A percentile compares a stretch with the other conserved stretches of the same genome.
Evolutionary conservation across 2,113 vertebrate species (phyloP).

Genomic region (Takifugu flavidus): DNA sequence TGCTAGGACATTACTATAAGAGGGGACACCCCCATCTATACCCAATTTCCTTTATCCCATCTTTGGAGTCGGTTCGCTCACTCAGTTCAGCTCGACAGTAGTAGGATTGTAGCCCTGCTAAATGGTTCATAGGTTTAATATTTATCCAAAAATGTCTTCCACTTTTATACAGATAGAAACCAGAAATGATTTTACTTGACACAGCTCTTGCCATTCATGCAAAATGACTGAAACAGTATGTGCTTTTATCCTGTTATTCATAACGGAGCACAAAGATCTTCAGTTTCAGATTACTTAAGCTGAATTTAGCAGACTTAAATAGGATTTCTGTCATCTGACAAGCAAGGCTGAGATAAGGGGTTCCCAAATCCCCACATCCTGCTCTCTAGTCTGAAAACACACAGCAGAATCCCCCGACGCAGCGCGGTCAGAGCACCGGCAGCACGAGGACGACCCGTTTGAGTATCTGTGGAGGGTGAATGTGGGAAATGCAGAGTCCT

Average conservation of each 20-base stretch:
- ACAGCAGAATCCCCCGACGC: slow-evolving; percentile 15
- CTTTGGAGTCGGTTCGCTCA: slow-evolving; percentile 40
- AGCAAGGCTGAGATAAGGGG: slow-evolving; percentile 15
- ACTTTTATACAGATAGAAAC: too few species aligned
- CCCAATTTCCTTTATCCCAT: slow-evolving; percentile 44
- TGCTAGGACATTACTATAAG: not conserved
- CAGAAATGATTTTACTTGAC: too few species aligned
- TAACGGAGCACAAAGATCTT: not conserved
- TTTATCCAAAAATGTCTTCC: too few species aligned
- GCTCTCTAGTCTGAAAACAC: slow-evolving; percentile 19
- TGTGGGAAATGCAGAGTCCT: not conserved
- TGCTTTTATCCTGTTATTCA: too few species aligned
- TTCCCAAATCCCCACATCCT: slow-evolving; percentile 28
- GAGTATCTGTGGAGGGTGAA: not conserved
- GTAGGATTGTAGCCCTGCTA: too few species aligned
- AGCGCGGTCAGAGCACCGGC: slow-evolving; percentile 31
- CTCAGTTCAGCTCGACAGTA: slow-evolving; percentile 39
- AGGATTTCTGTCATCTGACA: slow-evolving; percentile 26
- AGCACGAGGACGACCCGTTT: slow-evolving; percentile 48
- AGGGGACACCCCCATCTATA: slow-evolving; percentile 42
- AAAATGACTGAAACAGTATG: too few species aligned
- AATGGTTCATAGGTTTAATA: too few species aligned
- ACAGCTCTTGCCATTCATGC: too few species aligned
- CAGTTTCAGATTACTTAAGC: slow-evolving; percentile 1
- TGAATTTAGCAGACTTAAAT: not conserved